These are phyloP conservation scores for Cynocephalus volans DNA, from an alignment of 2,113 vertebrate species.

Conservation along the genomic window DNA sequence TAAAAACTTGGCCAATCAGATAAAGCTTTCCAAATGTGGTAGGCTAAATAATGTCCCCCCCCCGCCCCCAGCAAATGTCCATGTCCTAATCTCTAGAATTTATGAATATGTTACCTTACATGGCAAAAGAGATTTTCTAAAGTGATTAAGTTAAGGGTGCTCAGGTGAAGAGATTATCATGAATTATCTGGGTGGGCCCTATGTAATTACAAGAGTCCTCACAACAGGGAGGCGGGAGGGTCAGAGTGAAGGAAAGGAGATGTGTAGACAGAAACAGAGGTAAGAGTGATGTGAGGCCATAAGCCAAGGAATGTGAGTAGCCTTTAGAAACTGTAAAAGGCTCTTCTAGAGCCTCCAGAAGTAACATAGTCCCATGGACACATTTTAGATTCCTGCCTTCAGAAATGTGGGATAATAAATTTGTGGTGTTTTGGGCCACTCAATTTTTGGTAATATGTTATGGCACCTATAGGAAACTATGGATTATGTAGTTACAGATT, in stretches of 20 bases:
- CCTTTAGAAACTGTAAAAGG: neutral
- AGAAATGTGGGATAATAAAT: neutral
- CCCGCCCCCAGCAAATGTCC: neutral
- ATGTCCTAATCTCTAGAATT: neutral
- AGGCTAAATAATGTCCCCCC: neutral
- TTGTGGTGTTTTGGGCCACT: neutral
- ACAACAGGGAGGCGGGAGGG: neutral
- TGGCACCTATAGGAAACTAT: neutral
- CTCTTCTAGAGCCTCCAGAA: neutral
- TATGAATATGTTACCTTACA: neutral
- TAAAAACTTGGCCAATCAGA: neutral
- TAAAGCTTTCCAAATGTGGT: neutral
- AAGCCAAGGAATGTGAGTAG: neutral
- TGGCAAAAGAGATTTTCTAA: neutral
- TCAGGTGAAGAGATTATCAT: neutral
- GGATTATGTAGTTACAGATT: neutral
- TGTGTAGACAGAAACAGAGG: neutral
- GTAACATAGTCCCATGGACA: neutral
- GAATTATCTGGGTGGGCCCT: neutral
- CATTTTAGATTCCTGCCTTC: neutral
- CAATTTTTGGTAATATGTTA: neutral
- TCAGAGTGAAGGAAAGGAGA: neutral
- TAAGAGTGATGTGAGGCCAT: neutral
- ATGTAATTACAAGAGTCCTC: neutral
- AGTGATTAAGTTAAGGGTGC: neutral